Evolutionary conservation across 2,113 vertebrate genomes (phyloP).

Genomic region (Lathamus discolor): DNA sequence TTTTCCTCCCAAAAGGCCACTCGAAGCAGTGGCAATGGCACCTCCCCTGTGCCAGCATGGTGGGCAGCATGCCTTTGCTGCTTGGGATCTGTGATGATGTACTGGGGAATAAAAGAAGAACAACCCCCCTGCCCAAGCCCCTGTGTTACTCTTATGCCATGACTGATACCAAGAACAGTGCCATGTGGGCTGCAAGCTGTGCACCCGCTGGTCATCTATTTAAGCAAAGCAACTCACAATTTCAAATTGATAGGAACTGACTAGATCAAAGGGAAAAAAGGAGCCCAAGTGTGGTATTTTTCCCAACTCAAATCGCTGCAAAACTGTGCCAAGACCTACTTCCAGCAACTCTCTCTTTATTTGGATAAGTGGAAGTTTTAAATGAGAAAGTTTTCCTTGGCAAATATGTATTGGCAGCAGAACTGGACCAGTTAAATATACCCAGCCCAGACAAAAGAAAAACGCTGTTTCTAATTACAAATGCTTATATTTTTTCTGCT

Average conservation of each 20-base stretch:
- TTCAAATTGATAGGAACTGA: not conserved
- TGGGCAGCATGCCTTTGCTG: fast-evolving
- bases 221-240: not conserved
- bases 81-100: not conserved
- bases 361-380: constrained; percentile 67
- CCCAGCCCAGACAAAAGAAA: constrained; percentile 42
- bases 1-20: not conserved
- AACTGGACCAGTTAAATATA: constrained; percentile 23
- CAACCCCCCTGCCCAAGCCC: not conserved
- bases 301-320: constrained; percentile 31
- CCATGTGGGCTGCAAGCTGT: not conserved
- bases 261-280: not conserved
- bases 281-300: not conserved
- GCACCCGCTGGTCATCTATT: not conserved
- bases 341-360: constrained; percentile 49
- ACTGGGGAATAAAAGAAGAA: not conserved
- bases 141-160: fast-evolving
- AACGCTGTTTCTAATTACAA: constrained; percentile 55
- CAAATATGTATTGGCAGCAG: constrained; percentile 50
- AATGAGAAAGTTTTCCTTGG: constrained; percentile 75
- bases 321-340: constrained; percentile 57
- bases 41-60: not conserved
- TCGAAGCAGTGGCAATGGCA: fast-evolving
- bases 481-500: not conserved
- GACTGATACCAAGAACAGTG: not conserved